Conservation (phyloP, 2,888 invertebrate species). For the Coelogynopora nodosa region DNA sequence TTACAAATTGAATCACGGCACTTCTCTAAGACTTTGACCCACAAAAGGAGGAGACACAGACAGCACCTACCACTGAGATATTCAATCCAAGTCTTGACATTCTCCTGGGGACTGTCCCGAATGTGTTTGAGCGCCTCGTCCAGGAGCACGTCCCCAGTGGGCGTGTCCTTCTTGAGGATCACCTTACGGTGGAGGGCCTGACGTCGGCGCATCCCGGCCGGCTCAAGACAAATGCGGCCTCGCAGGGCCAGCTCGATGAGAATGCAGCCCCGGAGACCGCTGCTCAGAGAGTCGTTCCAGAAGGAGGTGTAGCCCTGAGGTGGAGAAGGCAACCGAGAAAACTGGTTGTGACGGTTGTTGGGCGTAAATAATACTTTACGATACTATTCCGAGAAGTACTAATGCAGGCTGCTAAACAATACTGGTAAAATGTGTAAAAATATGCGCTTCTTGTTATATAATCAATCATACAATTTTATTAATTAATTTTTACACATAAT, state of each 20-base stretch:
- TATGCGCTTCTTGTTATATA: too few relatives aligned
- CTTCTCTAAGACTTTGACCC: too few relatives aligned
- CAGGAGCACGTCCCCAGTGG: constrained; percentile 91
- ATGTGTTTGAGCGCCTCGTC: constrained; percentile 86
- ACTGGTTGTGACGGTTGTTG: too few relatives aligned
- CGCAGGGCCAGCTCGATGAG: constrained; percentile 90
- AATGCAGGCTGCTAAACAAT: too few relatives aligned
- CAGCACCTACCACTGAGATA: constrained; percentile 80
- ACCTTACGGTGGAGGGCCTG: constrained; percentile 81
- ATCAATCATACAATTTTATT: too few relatives aligned
- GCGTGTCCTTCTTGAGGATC: constrained; percentile 73
- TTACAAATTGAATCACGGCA: too few relatives aligned
- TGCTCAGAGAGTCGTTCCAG: constrained; percentile 99
- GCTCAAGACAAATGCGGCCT: constrained; percentile 90
- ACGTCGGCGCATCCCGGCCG: constrained; percentile 84
- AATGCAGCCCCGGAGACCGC: constrained; percentile 94
- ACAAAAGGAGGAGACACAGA: too few relatives aligned
- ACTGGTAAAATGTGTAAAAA: too few relatives aligned
- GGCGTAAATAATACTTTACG: too few relatives aligned
- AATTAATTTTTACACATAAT: too few relatives aligned
- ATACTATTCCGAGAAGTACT: too few relatives aligned
- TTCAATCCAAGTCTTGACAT: constrained; percentile 98
- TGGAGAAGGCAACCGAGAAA: too few relatives aligned
- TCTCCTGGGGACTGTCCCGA: constrained; percentile 78
- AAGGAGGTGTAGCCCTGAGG: constrained; percentile 97